phyloP scores from a whole-genome alignment of 2,888 invertebrate species.

The Lithosia quadra region DNA sequence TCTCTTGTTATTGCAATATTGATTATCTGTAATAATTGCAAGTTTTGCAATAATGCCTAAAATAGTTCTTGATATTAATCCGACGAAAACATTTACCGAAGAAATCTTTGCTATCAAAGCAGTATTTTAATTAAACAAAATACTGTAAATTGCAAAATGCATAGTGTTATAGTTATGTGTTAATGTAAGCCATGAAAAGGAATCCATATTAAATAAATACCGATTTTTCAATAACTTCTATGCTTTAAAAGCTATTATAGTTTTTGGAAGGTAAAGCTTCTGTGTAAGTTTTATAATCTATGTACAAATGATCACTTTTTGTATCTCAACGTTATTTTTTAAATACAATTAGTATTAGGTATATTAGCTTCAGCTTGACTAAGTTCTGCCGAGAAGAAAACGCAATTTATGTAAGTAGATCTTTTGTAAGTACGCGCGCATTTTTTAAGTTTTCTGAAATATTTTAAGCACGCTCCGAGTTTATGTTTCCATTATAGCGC shows the following conservation, averaged over 20 bases:
- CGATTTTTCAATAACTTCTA: conserved; percentile 29
- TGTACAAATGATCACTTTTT: conserved; percentile 54
- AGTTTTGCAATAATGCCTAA: background rate
- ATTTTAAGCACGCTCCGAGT: conserved; percentile 30
- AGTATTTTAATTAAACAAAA: background rate
- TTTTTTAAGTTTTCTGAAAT: conserved; percentile 45
- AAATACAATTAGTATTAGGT: conserved; percentile 53
- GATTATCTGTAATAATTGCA: background rate
- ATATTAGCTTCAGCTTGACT: conserved; percentile 56
- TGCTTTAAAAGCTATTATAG: conserved; percentile 29
- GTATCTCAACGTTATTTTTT: conserved; percentile 55
- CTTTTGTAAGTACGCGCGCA: conserved; percentile 27
- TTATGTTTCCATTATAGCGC: background rate
- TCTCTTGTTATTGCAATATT: background rate
- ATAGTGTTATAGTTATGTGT: background rate
- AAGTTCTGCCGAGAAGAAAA: conserved; percentile 34
- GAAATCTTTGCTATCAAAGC: background rate
- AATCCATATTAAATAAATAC: background rate
- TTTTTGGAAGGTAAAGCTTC: conserved; percentile 32
- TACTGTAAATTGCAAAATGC: background rate
- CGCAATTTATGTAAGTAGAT: conserved; percentile 30
- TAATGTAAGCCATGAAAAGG: background rate
- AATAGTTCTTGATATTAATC: background rate
- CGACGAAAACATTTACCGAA: too few species aligned
- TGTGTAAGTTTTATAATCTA: conserved; percentile 37